These are phyloP conservation scores for Sminthurinus signatus DNA, from an alignment of 1,140 invertebrate genomes.

Conservation along the genomic window DNA sequence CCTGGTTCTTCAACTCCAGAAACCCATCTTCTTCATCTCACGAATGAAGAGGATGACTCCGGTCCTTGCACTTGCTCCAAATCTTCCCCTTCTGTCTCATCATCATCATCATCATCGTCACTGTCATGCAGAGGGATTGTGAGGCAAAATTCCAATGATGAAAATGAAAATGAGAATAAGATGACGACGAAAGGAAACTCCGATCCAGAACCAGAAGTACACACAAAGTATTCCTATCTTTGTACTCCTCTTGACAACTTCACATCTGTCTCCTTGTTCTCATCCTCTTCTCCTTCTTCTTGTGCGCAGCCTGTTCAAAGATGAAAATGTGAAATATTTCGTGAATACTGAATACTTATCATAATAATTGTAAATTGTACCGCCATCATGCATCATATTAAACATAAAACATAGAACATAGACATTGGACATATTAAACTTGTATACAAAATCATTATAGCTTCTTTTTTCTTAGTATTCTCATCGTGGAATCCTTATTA, in stretches of 20 bases:
- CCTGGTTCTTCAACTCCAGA: background rate
- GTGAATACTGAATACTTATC: too few species aligned
- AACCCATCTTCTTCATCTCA: too few species aligned
- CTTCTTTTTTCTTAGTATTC: too few species aligned
- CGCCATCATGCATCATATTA: too few species aligned
- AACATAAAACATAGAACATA: too few species aligned
- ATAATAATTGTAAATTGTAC: too few species aligned
- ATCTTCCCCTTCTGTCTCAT: background rate
- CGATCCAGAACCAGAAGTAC: background rate
- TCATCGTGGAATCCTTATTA: too few species aligned
- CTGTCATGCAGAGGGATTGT: background rate
- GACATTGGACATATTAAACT: too few species aligned
- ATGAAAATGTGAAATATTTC: too few species aligned
- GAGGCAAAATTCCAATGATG: background rate
- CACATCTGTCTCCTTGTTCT: background rate
- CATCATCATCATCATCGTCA: constrained; percentile 1
- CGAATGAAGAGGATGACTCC: background rate
- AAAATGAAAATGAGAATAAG: background rate
- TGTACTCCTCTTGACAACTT: background rate
- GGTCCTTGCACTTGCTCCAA: background rate
- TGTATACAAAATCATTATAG: too few species aligned
- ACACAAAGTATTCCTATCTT: background rate
- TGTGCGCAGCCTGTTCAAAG: too few species aligned
- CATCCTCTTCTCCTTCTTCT: too few species aligned
- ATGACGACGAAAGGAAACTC: background rate